Base-by-base conservation (phyloP, 2,113 vertebrate genomes). In the Poeciliopsis occidentalis region DNA sequence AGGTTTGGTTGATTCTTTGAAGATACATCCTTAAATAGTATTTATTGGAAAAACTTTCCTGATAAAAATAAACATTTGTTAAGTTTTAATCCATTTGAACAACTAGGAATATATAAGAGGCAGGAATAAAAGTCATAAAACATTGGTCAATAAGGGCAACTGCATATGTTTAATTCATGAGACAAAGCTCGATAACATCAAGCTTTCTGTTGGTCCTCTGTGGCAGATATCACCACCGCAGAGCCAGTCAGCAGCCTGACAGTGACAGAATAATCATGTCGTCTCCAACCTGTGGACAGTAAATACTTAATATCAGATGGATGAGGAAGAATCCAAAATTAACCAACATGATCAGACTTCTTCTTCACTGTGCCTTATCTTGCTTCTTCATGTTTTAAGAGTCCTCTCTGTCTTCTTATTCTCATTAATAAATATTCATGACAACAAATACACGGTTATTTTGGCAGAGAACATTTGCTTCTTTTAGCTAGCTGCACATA, bases 331-430 rank as follows among this genome's bases (percentile, higher is more conserved):
- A 69, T 70, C 73, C 64, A 74, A 66, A 31, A 22, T 44, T 73
- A 78, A 76, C 64, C 66, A 19, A 37, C 15, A 67, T 69, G 64
- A 80, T 76, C 31, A 66, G 26, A 71, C 47, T 71, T n/a, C 67
- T 62, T 75, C 54, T 44, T 12, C n/a, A 24, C 54, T 67, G 60
- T 13, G 70, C 41, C 12, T 67, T 15, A 32, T 32, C 61, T 47
- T 47, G 44, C 44, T 19, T 47, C 4, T 47, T 1, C 44, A 6
- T 47, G 17, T 47, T 47, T 47, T 6, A 19, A 47, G 44, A 19
- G 44, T 6, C 17, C 44, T 47, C 17, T 19, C 32, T 64, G 12
- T 76, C 5, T 37, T 71, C 39, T 41, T 41, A 65, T 68, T 74
- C 64, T 60, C 19, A 64, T 68, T 7, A 72, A 8, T 69, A 65